Evolutionary conservation across 2,888 invertebrate species (phyloP), one percentile per base, ranked within the genome.

Genomic region (Dysmachus trigonus): DNA sequence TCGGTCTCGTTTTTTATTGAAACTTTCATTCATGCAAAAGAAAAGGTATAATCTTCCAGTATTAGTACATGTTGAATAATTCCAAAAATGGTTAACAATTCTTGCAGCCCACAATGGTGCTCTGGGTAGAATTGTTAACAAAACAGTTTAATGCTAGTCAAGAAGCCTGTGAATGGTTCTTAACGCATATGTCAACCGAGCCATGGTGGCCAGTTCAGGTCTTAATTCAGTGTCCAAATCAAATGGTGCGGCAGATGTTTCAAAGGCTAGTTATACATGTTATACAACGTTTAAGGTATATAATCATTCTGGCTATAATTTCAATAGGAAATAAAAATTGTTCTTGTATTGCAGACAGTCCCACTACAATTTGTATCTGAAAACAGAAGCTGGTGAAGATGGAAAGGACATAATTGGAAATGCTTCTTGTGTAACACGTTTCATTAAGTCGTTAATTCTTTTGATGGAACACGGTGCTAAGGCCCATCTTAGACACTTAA

Each of bases 151-250:
- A 97, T 92, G 95, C 97, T 71, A 98, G 97, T 74, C 96, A 96
- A 88, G 96, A 96, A 84, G 97, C 97, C 1, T 97, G 97, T 84
- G 95, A 98, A 91, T 98, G 98, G 96, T 97, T 98, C 91, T 93
- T 98, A 85, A 96, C 97, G 87, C 96, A 97, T 90, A 98, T 98
- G 98, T 97, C 98, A 0, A 94, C 96, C 87, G 96, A 98, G 90
- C 97, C 97, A 74, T 98, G 98, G 96, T 98, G 98, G 98, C 98
- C 98, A 4, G 96, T 98, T 90, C 97, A 97, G 93, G 97, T 97
- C 89, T 94, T 98, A 90, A 96, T 98, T 91, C 98, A 98, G 92
- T 98, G 98, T 92, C 98, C 98, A 41, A 98, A 98, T 93, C 98
- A 98, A 92, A 98, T 98, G 95, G 98, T 98, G 87, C 94, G 98